phyloP scores from a whole-genome alignment of 2,797 vertebrate species.

The Hypotaenidia okinawae region DNA sequence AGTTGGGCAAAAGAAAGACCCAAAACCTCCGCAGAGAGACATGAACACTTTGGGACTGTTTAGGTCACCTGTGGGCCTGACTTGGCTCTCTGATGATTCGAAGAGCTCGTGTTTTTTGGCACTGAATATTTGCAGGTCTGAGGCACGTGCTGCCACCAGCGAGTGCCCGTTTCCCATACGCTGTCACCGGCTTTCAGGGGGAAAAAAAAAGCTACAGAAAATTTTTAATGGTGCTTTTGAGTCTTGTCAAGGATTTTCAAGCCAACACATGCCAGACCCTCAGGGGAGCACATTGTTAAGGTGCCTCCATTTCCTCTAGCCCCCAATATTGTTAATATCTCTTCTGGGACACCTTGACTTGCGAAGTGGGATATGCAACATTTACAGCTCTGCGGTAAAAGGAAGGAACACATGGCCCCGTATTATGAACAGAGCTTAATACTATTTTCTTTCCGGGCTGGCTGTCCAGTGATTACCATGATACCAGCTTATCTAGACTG shows the following conservation, averaged over 20 bases:
- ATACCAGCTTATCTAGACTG: background rate
- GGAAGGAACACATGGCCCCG: conserved; percentile 21
- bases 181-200: background rate
- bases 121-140: background rate
- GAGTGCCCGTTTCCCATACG: background rate
- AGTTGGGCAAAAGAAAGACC: background rate
- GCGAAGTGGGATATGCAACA: background rate
- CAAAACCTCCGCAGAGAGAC: background rate
- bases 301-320: conserved; percentile 52
- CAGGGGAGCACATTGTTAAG: background rate
- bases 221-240: conserved; percentile 33
- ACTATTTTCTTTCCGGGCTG: background rate
- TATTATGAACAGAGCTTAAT: background rate
- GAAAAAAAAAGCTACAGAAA: background rate
- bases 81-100: background rate
- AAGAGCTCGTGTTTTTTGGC: background rate
- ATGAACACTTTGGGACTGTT: background rate
- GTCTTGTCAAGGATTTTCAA: conserved; percentile 40
- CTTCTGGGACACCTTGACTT: conserved; percentile 38
- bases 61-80: background rate
- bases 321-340: conserved; percentile 25
- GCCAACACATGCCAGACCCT: background rate
- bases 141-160: background rate
- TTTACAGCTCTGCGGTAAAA: conserved; percentile 38
- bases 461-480: background rate